Evolutionary conservation across 2,888 invertebrate genomes (phyloP).

Genomic region (Chaetogeoica ovagalla): DNA sequence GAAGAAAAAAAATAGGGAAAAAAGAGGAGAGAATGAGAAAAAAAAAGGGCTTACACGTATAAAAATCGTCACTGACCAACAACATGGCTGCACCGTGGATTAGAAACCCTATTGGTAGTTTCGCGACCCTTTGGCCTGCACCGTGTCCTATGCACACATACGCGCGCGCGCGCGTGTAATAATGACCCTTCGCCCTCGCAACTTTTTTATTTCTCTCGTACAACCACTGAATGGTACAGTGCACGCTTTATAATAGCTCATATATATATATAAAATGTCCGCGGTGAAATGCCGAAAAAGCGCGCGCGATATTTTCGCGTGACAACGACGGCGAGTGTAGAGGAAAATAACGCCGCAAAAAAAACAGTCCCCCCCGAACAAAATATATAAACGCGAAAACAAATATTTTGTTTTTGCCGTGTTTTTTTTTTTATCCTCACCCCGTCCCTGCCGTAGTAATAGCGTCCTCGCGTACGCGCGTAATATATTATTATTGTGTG

Average conservation of each 20-base stretch:
- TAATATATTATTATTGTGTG: too few species aligned
- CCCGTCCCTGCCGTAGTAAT: too few species aligned
- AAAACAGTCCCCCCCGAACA: background rate
- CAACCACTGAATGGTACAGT: background rate
- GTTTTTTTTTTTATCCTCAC: too few species aligned
- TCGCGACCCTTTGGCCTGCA: conserved; percentile 33
- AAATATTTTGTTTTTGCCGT: too few species aligned
- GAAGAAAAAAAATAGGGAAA: background rate
- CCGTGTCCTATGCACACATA: background rate
- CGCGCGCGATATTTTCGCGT: background rate
- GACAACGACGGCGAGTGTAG: background rate
- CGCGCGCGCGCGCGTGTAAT: too few species aligned
- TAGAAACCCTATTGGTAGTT: conserved; percentile 48
- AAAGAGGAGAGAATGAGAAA: too few species aligned
- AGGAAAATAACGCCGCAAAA: background rate
- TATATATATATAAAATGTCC: background rate
- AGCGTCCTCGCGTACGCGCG: too few species aligned
- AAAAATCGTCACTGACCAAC: conserved; percentile 52
- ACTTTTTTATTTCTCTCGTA: background rate
- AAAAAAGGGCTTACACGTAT: conserved; percentile 3
- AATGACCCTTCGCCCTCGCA: conserved; percentile 1
- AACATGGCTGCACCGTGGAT: conserved; percentile 48
- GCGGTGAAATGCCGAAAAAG: background rate
- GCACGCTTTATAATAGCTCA: background rate
- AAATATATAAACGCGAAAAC: background rate